phyloP scores from a whole-genome alignment of 1,140 invertebrate genomes.

The Drosophila neocordata region DNA sequence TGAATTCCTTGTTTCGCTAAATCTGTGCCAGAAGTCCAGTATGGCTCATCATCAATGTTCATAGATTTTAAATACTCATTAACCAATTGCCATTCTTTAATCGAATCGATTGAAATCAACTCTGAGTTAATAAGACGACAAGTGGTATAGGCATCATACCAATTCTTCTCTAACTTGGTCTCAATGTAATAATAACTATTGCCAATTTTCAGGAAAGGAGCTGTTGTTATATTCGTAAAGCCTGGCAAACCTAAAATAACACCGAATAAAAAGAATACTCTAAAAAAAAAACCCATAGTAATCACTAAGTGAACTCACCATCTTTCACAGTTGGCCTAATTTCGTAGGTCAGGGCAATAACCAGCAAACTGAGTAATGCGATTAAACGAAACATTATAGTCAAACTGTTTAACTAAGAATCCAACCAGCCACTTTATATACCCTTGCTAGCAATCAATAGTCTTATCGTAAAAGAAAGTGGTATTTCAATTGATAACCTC shows the following conservation, averaged over 20 bases:
- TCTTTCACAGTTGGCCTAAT: not conserved
- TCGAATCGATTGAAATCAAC: conserved; percentile 20
- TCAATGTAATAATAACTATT: conserved; percentile 31
- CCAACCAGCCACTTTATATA: not conserved
- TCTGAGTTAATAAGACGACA: conserved; percentile 11
- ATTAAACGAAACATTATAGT: not conserved
- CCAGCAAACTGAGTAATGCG: not conserved
- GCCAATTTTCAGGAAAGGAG: conserved; percentile 23
- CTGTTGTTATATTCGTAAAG: not conserved
- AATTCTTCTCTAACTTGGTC: not conserved
- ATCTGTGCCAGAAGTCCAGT: conserved; percentile 43
- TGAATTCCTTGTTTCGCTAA: conserved; percentile 22
- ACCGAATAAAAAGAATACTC: not conserved
- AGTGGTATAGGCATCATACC: conserved; percentile 28
- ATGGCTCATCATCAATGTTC: not conserved
- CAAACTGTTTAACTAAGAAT: not conserved
- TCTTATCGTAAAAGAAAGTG: too few relatives aligned
- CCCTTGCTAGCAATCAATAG: not conserved
- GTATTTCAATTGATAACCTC: too few relatives aligned
- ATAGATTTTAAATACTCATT: conserved; percentile 7
- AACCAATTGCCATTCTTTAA: conserved; percentile 21
- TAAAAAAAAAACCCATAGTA: not conserved
- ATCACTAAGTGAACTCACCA: not conserved
- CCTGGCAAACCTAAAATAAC: not conserved
- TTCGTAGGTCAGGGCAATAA: not conserved